Base-by-base conservation (phyloP, 92 coral and sea anemone species). In the Bergia sp. region DNA sequence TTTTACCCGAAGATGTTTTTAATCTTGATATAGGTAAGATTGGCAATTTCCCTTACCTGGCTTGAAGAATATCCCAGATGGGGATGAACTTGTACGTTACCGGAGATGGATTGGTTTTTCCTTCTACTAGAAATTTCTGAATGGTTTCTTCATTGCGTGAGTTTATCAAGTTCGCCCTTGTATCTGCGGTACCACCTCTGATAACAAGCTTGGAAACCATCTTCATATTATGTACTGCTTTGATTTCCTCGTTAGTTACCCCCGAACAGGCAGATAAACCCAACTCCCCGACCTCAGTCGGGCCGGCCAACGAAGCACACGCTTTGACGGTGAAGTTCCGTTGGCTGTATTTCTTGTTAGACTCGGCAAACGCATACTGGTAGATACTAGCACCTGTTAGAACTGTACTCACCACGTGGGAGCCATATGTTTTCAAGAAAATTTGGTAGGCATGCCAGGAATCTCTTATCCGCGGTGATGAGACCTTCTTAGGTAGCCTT, bases 251-350 rank as follows among this genome's bases (percentile, higher is more conserved):
- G 16, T 87, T 86, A 45, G 88, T 81, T 20, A 93, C 86, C 1
- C 91, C 96, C 5, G 92, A 78, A 74, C 94, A 93, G 4, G 92
- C 96, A 29, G 93, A 86, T 16, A 89, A 45, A 71, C 89, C 90
- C 37, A 90, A 13, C 15, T 83, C 64, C 3, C 90, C 89, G 15
- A 77, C 83, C 13, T 79, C 58, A 0, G 90, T 78, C 5, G 58
- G 80, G 1, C 82, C 89, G 6, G 86, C 95, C 18, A 93, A 20
- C 1, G 96, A 88, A 2, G 85, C 89, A 49, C 96, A 93, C 1
- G 96, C 94, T 74, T 93, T 89, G 45, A 91, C 85, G 7, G 93
- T 93, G 82, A 93, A 91, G 71, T 93, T 91, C 4, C 75, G 86
- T 20, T 85, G 86, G 21, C 86, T 86, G 66, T 81, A 86, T 6